A percentile compares a stretch with the other conserved stretches of the same genome.
phyloP scores from a whole-genome alignment of 1,140 invertebrate species.

The Microplitis demolitor region DNA sequence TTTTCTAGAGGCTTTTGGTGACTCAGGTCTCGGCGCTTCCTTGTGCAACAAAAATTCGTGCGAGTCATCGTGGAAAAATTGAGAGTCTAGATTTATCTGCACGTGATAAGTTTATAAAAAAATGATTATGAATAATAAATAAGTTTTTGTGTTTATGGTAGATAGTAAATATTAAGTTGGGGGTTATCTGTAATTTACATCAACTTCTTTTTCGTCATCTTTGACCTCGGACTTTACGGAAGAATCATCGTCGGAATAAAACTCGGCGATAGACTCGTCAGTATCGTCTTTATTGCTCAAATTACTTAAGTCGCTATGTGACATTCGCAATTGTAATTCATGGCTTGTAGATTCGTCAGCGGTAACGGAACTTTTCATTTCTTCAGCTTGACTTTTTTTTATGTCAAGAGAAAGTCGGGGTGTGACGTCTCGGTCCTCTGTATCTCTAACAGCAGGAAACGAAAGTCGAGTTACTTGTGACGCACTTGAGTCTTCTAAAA shows the following conservation, averaged over 20 bases:
- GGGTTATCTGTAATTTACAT: no score
- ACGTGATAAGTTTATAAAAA: no score
- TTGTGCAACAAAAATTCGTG: no score
- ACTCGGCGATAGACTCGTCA: conserved; percentile 9
- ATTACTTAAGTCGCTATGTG: no score
- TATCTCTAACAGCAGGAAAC: neutral
- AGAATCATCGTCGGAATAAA: conserved; percentile 8
- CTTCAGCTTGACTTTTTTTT: neutral
- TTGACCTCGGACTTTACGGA: neutral
- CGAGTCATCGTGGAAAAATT: no score
- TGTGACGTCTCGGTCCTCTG: neutral
- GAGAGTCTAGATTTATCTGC: no score
- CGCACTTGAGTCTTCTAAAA: neutral
- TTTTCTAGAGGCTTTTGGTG: no score
- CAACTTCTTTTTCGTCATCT: neutral
- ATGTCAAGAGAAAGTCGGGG: neutral
- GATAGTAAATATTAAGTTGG: no score
- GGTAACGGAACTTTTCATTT: conserved; percentile 11
- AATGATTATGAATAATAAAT: no score
- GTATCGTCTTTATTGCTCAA: neutral
- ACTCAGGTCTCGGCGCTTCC: no score
- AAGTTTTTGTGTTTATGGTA: no score
- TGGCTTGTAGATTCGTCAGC: neutral
- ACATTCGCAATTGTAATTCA: no score
- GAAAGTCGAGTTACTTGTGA: neutral